These are phyloP conservation scores for Astyanax mexicanus DNA, from an alignment of 2,797 vertebrate species.

Conservation along the genomic window DNA sequence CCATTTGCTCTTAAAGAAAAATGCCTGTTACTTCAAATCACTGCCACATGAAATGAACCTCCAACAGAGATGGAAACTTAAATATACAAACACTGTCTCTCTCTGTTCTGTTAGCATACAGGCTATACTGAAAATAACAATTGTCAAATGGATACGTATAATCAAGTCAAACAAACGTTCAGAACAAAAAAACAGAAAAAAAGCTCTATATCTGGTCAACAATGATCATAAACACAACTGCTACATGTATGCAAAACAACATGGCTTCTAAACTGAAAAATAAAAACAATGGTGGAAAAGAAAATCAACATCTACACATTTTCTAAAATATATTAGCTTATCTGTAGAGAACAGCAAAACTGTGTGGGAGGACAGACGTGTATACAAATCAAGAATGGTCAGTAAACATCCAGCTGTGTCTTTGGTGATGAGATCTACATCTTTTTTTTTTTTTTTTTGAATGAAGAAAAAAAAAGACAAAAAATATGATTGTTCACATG, in stretches of 20 bases:
- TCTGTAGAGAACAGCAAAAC: constrained; percentile 40
- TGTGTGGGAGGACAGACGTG: background rate
- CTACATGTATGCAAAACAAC: constrained; percentile 49
- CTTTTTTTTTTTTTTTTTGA: background rate
- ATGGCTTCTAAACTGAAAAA: constrained; percentile 24
- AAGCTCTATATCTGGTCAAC: constrained; percentile 8
- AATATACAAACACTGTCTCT: background rate
- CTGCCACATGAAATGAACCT: background rate
- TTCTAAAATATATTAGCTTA: constrained; percentile 54
- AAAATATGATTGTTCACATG: constrained; percentile 7
- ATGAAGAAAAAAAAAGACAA: background rate
- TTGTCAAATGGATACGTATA: background rate
- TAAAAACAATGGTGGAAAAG: constrained; percentile 11
- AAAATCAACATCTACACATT: constrained; percentile 34
- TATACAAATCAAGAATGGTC: constrained; percentile 44
- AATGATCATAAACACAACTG: constrained; percentile 21
- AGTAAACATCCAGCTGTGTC: constrained; percentile 54
- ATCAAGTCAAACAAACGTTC: constrained; percentile 6
- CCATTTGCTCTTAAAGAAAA: background rate
- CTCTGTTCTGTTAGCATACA: constrained; percentile 18
- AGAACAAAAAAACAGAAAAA: constrained; percentile 22
- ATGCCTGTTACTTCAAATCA: background rate
- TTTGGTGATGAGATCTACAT: constrained; percentile 39
- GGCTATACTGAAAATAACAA: background rate
- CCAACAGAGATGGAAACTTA: background rate